Conservation (phyloP, 2,888 invertebrate species). For the Eulithis testata region DNA sequence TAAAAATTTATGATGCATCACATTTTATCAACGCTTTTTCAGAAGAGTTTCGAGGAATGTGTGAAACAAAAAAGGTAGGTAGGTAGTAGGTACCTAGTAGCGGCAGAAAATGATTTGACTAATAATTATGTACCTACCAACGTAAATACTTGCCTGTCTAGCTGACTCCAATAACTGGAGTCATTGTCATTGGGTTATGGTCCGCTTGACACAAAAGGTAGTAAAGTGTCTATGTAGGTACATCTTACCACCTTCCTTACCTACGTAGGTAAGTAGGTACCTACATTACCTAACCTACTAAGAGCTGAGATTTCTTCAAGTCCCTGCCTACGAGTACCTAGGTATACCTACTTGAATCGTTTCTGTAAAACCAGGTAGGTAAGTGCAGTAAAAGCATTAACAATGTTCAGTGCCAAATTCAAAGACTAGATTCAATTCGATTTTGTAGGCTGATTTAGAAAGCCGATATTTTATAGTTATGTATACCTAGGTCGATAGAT, state of each 20-base stretch:
- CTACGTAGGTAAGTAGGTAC: neutral
- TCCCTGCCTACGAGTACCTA: neutral
- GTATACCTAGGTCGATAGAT: neutral
- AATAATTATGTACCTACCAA: neutral
- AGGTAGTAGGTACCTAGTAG: too few relatives aligned
- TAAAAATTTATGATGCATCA: too few relatives aligned
- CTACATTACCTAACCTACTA: too few relatives aligned
- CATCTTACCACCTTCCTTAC: neutral
- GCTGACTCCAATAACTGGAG: conserved; percentile 1
- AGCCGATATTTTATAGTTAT: conserved; percentile 1
- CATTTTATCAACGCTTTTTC: too few relatives aligned
- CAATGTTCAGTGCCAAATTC: conserved; percentile 8
- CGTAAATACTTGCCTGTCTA: neutral
- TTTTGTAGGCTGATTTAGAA: conserved; percentile 21
- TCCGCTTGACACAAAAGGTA: neutral
- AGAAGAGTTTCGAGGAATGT: too few relatives aligned
- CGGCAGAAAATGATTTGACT: neutral
- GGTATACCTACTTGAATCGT: neutral
- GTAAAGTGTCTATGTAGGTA: neutral
- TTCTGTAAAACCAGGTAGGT: too few relatives aligned
- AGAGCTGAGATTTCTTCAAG: too few relatives aligned
- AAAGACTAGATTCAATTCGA: conserved; percentile 1
- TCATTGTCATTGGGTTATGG: conserved; percentile 5
- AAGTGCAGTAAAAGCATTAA: conserved; percentile 8
- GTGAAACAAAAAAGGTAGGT: too few relatives aligned